A percentile compares a stretch with the other conserved stretches of the same genome.
Evolutionary conservation across 64 coral and sea anemone genomes (phyloP).

Genomic region (Stichodactyla mertensii): DNA sequence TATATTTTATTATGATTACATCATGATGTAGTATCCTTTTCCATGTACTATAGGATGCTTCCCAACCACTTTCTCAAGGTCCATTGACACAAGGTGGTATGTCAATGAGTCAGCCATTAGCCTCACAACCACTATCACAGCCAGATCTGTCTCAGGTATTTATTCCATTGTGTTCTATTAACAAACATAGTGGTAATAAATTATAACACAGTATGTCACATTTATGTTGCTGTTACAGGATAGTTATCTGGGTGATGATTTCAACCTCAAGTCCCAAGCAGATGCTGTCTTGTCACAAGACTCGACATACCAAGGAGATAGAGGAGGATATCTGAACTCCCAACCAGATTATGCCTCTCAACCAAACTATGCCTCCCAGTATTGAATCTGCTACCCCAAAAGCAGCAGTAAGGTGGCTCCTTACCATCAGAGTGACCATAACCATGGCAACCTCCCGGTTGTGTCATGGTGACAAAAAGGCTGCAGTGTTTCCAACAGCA

Average conservation of each 20-base stretch:
- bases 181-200: not conserved
- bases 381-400: slow-evolving; percentile 44
- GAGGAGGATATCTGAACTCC: slow-evolving; percentile 97
- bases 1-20: not conserved
- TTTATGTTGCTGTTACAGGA: slow-evolving; percentile 47
- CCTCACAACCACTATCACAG: slow-evolving; percentile 95
- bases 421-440: slow-evolving; percentile 30
- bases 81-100: slow-evolving; percentile 95
- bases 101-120: slow-evolving; percentile 99
- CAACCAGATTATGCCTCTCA: slow-evolving; percentile 96
- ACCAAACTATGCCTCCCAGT: slow-evolving; percentile 99
- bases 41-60: slow-evolving; percentile 60
- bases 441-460: slow-evolving; percentile 25
- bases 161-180: not conserved
- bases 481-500: slow-evolving; percentile 13
- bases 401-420: slow-evolving; percentile 40
- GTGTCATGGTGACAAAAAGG: slow-evolving; percentile 7
- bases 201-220: not conserved
- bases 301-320: slow-evolving; percentile 97
- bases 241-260: slow-evolving; percentile 97
- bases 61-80: slow-evolving; percentile 94
- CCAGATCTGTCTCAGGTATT: slow-evolving; percentile 93
- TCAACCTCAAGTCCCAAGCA: slow-evolving; percentile 98
- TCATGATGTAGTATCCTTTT: not conserved
- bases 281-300: slow-evolving; percentile 97